Conservation (phyloP, 1,140 invertebrate species). For the Zaprionus inermis region DNA sequence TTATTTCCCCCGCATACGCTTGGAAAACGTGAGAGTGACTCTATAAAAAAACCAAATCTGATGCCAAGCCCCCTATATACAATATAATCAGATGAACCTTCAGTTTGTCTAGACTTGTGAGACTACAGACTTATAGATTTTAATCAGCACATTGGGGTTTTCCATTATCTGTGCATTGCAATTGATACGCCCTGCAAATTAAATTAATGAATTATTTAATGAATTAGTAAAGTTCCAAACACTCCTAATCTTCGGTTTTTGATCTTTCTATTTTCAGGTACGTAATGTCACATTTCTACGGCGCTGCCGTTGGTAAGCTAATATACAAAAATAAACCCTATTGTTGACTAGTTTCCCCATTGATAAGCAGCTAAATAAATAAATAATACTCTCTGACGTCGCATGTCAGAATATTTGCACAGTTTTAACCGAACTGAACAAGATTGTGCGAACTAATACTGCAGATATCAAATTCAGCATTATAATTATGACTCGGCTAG, state of each 20-base stretch:
- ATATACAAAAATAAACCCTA: background rate
- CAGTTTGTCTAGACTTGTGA: too few species aligned
- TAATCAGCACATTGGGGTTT: too few species aligned
- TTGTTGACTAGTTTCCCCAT: background rate
- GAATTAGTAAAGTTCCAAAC: background rate
- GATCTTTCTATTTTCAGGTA: slow-evolving; percentile 22
- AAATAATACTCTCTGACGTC: background rate
- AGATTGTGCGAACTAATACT: background rate
- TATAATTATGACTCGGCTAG: background rate
- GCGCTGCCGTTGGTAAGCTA: slow-evolving; percentile 25
- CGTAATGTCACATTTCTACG: background rate
- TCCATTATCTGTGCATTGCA: too few species aligned
- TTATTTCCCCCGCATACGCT: too few species aligned
- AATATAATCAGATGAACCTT: too few species aligned
- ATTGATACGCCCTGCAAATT: too few species aligned
- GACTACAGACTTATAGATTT: too few species aligned
- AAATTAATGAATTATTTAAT: background rate
- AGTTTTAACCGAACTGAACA: background rate
- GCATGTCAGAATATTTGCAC: slow-evolving; percentile 17
- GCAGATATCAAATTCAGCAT: slow-evolving; percentile 11
- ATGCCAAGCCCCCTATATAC: too few species aligned
- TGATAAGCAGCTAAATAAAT: slow-evolving; percentile 3
- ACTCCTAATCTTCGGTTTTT: background rate
- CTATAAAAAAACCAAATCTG: too few species aligned
- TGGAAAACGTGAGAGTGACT: too few species aligned